Evolutionary conservation across 2,797 vertebrate species (phyloP).

Genomic region (Poecilia wingei): DNA sequence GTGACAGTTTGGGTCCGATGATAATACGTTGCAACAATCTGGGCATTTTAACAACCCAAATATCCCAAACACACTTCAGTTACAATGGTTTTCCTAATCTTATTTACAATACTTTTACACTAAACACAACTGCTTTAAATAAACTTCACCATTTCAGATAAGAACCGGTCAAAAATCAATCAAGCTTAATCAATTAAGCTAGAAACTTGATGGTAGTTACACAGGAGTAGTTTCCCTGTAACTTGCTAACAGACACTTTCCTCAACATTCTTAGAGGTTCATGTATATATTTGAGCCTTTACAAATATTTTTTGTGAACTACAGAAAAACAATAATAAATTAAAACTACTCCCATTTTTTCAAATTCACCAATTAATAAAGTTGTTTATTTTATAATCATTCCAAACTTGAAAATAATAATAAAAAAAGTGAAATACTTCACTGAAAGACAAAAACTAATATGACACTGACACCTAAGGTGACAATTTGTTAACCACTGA

Average conservation of each 20-base stretch:
- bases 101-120: neutral
- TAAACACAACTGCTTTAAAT: neutral
- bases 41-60: neutral
- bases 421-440: neutral
- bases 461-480: neutral
- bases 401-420: neutral
- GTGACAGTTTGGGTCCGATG: neutral
- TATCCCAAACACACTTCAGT: neutral
- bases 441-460: neutral
- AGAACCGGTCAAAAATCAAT: neutral
- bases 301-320: neutral
- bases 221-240: neutral
- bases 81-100: neutral
- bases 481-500: neutral
- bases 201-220: neutral
- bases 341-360: neutral
- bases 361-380: neutral
- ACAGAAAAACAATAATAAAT: neutral
- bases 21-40: neutral
- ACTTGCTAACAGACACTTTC: neutral
- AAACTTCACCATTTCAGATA: neutral
- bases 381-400: neutral
- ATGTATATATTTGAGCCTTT: neutral
- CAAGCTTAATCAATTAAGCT: neutral
- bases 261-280: neutral